A percentile compares a stretch with the other conserved stretches of the same genome.
These are phyloP conservation scores for Pampus argenteus DNA, from an alignment of 2,797 vertebrate species.

Conservation along the genomic window DNA sequence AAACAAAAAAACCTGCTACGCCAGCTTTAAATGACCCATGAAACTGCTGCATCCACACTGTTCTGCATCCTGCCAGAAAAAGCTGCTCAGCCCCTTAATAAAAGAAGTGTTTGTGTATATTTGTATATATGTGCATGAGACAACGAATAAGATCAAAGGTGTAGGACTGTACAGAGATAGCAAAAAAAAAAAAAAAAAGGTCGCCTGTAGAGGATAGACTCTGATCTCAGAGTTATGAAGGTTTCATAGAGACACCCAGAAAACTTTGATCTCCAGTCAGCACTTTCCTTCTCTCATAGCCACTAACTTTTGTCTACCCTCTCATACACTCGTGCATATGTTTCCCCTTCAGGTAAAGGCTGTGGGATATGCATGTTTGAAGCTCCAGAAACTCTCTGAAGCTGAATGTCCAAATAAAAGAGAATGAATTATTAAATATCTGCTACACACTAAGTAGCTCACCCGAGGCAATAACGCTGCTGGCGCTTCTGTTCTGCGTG, in stretches of 20 bases:
- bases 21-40: not conserved
- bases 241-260: conserved; percentile 30
- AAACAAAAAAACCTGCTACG: too few species aligned
- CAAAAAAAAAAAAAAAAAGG: not conserved
- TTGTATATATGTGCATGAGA: conserved; percentile 12
- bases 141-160: conserved; percentile 30
- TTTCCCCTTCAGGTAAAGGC: conserved; percentile 30
- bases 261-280: conserved; percentile 62
- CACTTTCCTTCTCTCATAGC: conserved; percentile 44
- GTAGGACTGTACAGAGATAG: conserved; percentile 1
- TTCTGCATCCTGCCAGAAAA: not conserved
- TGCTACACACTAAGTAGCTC: conserved; percentile 14
- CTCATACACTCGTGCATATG: conserved; percentile 9
- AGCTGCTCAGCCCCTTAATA: not conserved
- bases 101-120: too few species aligned
- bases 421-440: conserved; percentile 47
- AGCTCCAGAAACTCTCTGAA: conserved; percentile 30
- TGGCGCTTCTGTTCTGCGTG: conserved; percentile 2
- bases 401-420: conserved; percentile 48
- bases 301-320: conserved; percentile 16
- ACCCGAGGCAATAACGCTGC: conserved; percentile 21
- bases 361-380: conserved; percentile 32
- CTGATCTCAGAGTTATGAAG: conserved; percentile 40
- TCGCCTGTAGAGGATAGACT: conserved; percentile 5
- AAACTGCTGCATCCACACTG: not conserved